Conservation (phyloP, 2,797 vertebrate genomes). For the Myiothlypis coronata region DNA sequence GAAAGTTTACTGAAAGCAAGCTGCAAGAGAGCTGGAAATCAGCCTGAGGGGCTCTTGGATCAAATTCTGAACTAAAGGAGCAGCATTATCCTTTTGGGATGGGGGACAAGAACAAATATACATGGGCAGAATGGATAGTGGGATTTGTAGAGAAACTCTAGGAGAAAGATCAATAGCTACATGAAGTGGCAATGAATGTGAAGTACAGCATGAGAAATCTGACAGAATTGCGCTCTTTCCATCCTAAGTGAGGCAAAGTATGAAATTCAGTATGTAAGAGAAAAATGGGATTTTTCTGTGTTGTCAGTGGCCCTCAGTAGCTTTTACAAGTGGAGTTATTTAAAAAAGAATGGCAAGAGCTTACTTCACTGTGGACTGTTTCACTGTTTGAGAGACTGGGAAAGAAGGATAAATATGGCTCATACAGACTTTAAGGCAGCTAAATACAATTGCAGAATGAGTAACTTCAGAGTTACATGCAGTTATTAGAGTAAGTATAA, state of each 20-base stretch:
- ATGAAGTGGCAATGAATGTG: not conserved
- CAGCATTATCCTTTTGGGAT: not conserved
- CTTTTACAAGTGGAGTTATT: not conserved
- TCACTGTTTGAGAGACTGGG: not conserved
- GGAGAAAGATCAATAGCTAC: not conserved
- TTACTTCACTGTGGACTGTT: not conserved
- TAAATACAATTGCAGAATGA: not conserved
- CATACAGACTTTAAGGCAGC: not conserved
- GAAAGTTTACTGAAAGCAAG: not conserved
- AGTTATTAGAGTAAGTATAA: slow-evolving; percentile 15
- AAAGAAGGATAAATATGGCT: not conserved
- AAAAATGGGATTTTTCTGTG: not conserved
- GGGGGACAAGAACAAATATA: not conserved
- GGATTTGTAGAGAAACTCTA: not conserved
- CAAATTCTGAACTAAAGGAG: not conserved
- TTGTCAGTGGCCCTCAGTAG: not conserved
- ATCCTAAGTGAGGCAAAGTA: not conserved
- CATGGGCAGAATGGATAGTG: not conserved
- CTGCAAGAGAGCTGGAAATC: not conserved
- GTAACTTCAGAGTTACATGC: not conserved
- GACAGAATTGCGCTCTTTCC: not conserved
- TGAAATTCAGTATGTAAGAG: not conserved
- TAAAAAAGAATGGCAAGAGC: not conserved
- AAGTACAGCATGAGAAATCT: not conserved
- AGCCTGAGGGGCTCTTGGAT: not conserved